Evolutionary conservation across 2,888 invertebrate species (phyloP).

Genomic region (Cataglyphis albicans): DNA sequence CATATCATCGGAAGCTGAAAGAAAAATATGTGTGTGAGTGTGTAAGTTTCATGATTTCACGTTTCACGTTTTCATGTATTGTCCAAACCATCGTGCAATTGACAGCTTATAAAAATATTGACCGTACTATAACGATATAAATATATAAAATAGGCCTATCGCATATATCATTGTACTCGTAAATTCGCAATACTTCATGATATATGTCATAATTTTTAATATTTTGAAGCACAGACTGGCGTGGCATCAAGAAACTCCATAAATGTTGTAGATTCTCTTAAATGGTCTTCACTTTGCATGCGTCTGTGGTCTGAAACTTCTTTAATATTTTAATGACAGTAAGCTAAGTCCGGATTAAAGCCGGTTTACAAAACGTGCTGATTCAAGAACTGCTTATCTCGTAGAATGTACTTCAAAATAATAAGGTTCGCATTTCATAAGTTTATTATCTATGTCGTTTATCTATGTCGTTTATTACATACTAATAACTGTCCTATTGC

Average conservation of each 20-base stretch:
- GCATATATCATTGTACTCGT: background rate
- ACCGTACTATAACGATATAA: background rate
- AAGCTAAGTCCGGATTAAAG: constrained; percentile 21
- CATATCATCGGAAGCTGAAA: constrained; percentile 12
- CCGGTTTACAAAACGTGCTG: constrained; percentile 37
- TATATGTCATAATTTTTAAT: constrained; percentile 20
- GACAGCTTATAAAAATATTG: constrained; percentile 6
- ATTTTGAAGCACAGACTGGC: constrained; percentile 13
- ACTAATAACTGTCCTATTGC: constrained; percentile 31
- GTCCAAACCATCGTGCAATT: background rate
- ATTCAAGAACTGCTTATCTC: constrained; percentile 35
- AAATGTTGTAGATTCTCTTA: constrained; percentile 31
- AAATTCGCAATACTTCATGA: background rate
- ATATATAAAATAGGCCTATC: background rate
- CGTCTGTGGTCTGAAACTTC: constrained; percentile 18
- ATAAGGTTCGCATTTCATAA: constrained; percentile 28
- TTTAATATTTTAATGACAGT: constrained; percentile 47
- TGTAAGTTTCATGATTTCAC: background rate
- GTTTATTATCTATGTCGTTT: constrained; percentile 43
- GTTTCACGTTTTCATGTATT: background rate
- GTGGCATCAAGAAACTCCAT: constrained; percentile 13
- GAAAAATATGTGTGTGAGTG: background rate
- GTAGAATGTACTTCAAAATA: constrained; percentile 19
- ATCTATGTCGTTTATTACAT: constrained; percentile 29
- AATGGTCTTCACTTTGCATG: constrained; percentile 9